Percentiles rank a stretch among this genome's conserved stretches.
Evolutionary conservation across 2,113 vertebrate genomes (phyloP).

Genomic region (Nothoprocta perdicaria): DNA sequence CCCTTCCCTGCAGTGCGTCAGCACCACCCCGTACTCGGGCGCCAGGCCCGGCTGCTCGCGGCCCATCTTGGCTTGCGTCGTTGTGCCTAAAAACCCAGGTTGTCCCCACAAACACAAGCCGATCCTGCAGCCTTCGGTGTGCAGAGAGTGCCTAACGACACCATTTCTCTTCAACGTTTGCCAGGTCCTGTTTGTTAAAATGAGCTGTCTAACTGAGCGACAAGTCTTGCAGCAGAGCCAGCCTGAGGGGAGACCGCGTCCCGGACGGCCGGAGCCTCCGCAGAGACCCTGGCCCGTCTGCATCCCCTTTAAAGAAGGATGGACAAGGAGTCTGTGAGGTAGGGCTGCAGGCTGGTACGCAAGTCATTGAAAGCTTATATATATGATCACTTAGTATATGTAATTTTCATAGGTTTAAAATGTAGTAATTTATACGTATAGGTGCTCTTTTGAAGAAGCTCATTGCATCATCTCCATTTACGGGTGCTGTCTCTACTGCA

Average conservation of each 20-base stretch:
- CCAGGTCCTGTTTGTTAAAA: conserved; percentile 26
- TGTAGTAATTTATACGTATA: background rate
- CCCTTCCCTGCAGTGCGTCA: background rate
- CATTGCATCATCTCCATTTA: background rate
- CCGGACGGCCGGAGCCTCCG: background rate
- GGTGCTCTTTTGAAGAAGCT: background rate
- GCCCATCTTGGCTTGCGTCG: background rate
- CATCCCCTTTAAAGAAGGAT: background rate
- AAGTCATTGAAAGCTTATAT: background rate
- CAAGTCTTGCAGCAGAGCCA: background rate
- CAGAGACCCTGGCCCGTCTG: background rate
- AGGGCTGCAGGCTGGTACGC: background rate
- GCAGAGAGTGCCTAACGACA: conserved; percentile 49
- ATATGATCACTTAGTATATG: background rate
- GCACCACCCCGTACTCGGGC: background rate
- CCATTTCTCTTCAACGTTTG: conserved; percentile 27
- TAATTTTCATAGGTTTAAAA: background rate
- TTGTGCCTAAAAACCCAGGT: too few species aligned
- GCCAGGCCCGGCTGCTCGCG: background rate
- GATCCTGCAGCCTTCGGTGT: conserved; percentile 53
- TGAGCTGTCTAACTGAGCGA: conserved; percentile 30
- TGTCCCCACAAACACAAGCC: conserved; percentile 43
- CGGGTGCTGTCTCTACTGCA: background rate
- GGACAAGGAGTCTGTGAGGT: background rate
- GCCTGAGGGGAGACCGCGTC: background rate